These are phyloP conservation scores for Drosophila colorata DNA, from an alignment of 2,888 invertebrate species.

Conservation along the genomic window DNA sequence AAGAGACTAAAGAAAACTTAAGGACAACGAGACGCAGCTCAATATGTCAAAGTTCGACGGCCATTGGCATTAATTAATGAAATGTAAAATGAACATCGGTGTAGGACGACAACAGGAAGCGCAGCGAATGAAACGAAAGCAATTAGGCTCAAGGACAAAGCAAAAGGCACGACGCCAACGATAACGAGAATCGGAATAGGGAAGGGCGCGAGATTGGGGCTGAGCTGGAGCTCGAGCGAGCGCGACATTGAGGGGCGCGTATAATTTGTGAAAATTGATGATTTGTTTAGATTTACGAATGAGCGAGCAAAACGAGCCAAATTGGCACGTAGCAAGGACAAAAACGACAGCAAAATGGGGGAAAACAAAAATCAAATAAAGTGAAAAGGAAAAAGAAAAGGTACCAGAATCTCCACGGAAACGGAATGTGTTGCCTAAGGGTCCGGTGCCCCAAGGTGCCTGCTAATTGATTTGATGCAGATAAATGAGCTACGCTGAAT, in stretches of 20 bases:
- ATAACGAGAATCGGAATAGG: neutral
- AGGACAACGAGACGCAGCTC: constrained; percentile 45
- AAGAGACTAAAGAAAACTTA: neutral
- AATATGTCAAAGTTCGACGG: constrained; percentile 75
- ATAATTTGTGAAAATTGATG: constrained; percentile 82
- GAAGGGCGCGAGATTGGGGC: neutral
- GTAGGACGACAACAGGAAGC: constrained; percentile 54
- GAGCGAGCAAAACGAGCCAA: constrained; percentile 76
- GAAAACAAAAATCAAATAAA: constrained; percentile 2
- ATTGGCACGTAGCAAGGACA: constrained; percentile 73
- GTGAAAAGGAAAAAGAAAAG: constrained; percentile 50
- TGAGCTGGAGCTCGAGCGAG: neutral
- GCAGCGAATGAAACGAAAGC: constrained; percentile 60
- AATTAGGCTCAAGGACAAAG: constrained; percentile 66
- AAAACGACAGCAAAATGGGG: constrained; percentile 24
- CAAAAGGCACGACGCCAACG: constrained; percentile 24
- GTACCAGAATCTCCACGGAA: constrained; percentile 37
- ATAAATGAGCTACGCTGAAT: constrained; percentile 70
- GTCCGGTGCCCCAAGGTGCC: constrained; percentile 55
- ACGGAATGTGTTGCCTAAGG: constrained; percentile 35
- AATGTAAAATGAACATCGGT: constrained; percentile 73
- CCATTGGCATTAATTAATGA: constrained; percentile 80
- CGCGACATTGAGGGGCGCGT: constrained; percentile 44
- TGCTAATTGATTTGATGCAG: constrained; percentile 79
- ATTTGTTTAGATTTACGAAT: constrained; percentile 82